Base-by-base conservation (phyloP, 2,797 vertebrate species). In the Busarellus nigricollis region DNA sequence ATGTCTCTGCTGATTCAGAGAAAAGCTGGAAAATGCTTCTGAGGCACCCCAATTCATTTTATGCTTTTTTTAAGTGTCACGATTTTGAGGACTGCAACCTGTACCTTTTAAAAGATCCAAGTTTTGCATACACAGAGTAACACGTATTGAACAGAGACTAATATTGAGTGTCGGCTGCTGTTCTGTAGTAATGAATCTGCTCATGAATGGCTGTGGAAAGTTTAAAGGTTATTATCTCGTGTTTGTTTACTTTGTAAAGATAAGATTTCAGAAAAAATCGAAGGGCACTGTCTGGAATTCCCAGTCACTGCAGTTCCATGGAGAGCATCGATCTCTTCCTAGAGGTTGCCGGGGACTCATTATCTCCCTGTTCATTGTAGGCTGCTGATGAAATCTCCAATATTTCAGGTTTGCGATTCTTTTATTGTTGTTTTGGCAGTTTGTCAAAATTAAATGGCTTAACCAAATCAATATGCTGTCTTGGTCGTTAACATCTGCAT, bases 201-300 rank as follows among this genome's bases (percentile, higher is more conserved):
- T 97, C 96, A 91, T 93, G 96, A 96, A 93, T 85, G 95, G 85
- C 95, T 91, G 90, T 49, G 49, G 92, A 94, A 90, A 90, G 95
- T 95, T 92, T 97, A 98, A 98, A 96, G 96, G 87, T 98, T 95
- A 96, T 97, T 96, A 82, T 97, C 95, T 95, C 7, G 4, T 97
- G 92, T 94, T 94, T 98, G 94, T 98, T 98, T 97, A 94, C 96
- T 97, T 96, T 95, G 95, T 92, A 81, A 96, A 98, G 97, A 98
- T 97, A 97, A 97, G 94, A 97, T 94, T 98, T 97, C 96, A 92
- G 92, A 97, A 96, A 97, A 98, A 97, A 97, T 89, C 76, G 86
- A 97, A 96, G 61, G 49, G 71, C 70, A 87, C 88, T 90, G 92
- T 95, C 94, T 96, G 95, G 90, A 92, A 91, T 96, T 97, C 96